Conservation (phyloP, 2,888 invertebrate genomes). For the Macaria notata region DNA sequence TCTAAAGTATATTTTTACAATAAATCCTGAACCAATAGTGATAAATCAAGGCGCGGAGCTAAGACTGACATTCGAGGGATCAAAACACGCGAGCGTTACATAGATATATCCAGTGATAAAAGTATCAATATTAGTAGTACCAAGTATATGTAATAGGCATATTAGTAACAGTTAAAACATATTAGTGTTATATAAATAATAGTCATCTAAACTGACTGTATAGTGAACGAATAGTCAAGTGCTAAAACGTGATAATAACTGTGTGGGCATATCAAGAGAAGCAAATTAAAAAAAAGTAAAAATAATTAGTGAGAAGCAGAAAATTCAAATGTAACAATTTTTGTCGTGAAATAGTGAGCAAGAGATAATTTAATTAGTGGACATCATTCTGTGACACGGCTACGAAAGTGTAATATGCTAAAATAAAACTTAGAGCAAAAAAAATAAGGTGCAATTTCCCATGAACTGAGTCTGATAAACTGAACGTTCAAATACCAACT, state of each 20-base stretch:
- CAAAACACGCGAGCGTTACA: constrained; percentile 26
- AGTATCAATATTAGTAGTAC: constrained; percentile 15
- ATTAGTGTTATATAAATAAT: too few species aligned
- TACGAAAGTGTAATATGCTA: constrained; percentile 38
- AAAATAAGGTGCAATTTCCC: constrained; percentile 25
- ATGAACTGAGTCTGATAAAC: neutral
- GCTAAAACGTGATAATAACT: too few species aligned
- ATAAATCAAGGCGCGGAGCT: constrained; percentile 39
- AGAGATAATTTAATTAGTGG: constrained; percentile 32
- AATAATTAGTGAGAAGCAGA: neutral
- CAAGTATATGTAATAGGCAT: neutral
- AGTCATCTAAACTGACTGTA: too few species aligned
- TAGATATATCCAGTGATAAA: constrained; percentile 22
- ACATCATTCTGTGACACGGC: constrained; percentile 36
- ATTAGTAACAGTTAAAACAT: too few species aligned
- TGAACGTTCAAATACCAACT: neutral
- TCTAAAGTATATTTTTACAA: constrained; percentile 54
- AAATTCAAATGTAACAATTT: constrained; percentile 9
- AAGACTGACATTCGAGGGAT: constrained; percentile 46
- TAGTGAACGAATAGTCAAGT: too few species aligned
- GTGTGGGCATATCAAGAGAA: neutral
- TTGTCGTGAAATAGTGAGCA: constrained; percentile 19
- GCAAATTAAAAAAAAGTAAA: neutral
- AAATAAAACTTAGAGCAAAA: constrained; percentile 13
- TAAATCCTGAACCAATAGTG: constrained; percentile 38